Percentiles rank a stretch among this genome's conserved stretches.
phyloP scores from a whole-genome alignment of 2,113 vertebrate species.

The Strigops habroptila region DNA sequence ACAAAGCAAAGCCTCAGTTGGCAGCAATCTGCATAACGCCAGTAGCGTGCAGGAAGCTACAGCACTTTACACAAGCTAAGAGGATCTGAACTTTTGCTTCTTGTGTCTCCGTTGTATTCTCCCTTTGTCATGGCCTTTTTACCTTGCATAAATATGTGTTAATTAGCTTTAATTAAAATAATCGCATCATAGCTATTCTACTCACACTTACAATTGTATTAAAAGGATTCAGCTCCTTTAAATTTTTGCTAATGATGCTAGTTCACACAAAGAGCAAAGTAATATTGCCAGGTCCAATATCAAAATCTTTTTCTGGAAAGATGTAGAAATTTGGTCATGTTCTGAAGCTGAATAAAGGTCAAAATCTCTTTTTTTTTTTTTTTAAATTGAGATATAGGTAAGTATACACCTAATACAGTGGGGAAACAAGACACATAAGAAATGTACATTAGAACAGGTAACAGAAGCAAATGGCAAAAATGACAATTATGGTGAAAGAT shows the following conservation, averaged over 20 bases:
- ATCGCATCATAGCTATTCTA: neutral
- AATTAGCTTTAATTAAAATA: constrained; percentile 47
- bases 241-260: neutral
- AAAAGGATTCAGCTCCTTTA: neutral
- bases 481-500: neutral
- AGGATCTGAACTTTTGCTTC: constrained; percentile 28
- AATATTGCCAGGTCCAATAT: neutral
- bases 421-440: neutral
- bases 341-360: neutral
- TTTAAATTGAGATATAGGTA: neutral
- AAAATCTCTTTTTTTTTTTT: neutral
- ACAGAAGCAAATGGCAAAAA: neutral
- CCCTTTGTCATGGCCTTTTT: constrained; percentile 27
- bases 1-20: neutral
- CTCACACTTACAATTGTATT: neutral
- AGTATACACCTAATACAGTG: neutral
- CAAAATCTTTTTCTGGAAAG: neutral
- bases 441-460: neutral
- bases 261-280: neutral
- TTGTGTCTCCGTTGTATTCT: constrained; percentile 14
- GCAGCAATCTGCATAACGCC: neutral
- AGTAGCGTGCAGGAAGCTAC: neutral
- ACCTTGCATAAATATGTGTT: constrained; percentile 35
- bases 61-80: neutral
- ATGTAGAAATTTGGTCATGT: neutral